phyloP scores from a whole-genome alignment of 1,140 invertebrate genomes.

The Zaprionus tsacasi region DNA sequence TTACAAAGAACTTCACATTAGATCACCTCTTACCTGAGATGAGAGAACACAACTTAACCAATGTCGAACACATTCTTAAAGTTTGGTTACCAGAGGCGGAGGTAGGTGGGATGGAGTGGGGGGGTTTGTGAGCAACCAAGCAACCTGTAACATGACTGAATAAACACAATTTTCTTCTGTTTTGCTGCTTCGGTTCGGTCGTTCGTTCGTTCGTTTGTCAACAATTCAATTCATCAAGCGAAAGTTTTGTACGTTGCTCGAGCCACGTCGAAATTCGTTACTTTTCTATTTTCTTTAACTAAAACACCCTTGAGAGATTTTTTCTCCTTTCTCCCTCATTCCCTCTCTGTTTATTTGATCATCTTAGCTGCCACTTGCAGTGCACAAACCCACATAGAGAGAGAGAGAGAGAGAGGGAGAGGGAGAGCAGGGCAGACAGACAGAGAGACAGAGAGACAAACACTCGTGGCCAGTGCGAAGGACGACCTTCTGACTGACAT shows the following conservation, averaged over 20 bases:
- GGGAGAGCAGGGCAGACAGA: slow-evolving; percentile 10
- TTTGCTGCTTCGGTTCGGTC: slow-evolving; percentile 62
- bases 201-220: slow-evolving; percentile 63
- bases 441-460: slow-evolving; percentile 62
- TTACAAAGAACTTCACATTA: slow-evolving; percentile 19
- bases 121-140: slow-evolving; percentile 9
- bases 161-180: slow-evolving; percentile 78
- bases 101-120: not conserved
- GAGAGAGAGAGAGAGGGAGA: too few species aligned
- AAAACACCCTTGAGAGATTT: slow-evolving; percentile 77
- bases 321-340: slow-evolving; percentile 14
- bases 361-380: slow-evolving; percentile 82
- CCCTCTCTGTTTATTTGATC: slow-evolving; percentile 71
- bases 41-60: slow-evolving; percentile 26
- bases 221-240: slow-evolving; percentile 81
- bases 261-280: slow-evolving; percentile 62
- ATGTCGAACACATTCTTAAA: slow-evolving; percentile 26
- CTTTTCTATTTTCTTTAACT: slow-evolving; percentile 80
- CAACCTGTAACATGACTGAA: slow-evolving; percentile 77
- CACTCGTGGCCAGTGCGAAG: slow-evolving; percentile 36
- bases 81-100: not conserved
- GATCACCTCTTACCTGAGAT: slow-evolving; percentile 17
- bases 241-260: slow-evolving; percentile 54
- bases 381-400: slow-evolving; percentile 14
- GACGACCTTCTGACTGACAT: slow-evolving; percentile 71